Evolutionary conservation across 2,113 vertebrate genomes (phyloP), one percentile per base, ranked within the genome.

Genomic region (Microcebus tavaratra): DNA sequence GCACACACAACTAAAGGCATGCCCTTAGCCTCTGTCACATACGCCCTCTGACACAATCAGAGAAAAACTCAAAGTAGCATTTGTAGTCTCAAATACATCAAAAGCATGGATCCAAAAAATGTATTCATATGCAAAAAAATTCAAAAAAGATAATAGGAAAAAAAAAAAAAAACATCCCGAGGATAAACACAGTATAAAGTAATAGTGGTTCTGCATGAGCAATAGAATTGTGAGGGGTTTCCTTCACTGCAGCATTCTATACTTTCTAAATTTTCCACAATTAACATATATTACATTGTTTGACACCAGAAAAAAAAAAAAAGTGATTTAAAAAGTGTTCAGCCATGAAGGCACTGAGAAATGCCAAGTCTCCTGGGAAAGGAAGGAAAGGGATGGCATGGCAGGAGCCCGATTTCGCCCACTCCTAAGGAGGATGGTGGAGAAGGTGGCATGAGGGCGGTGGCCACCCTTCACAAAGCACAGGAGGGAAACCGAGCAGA

Each of bases 181-280:
- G 8, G 65, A 61, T 55, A 90, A 31, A 31, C 3, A 29, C 39
- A 68, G 8, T 39, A 61, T n/a, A 89, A 45, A 45, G 27, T 90
- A 79, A 61, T 0, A n/a, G 29, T 12, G 13, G 34, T 55, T 96
- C 36, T 61, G 36, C 34, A 11, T 42, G n/a, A 88, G 31, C 31
- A 29, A 76, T 45, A 87, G 61, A 36, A 36, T 8, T 34, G 5
- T 42, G n/a, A 65, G 29, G 70, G 39, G 76, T 92, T 88, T 92
- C 68, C 57, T 67, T 93, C 65, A 42, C 8, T 21, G 4, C 2
- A 39, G 75, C 27, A 42, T 11, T 88, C 36, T 18, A 23, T 45
- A 61, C 27, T 85, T 88, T 50, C 39, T 91, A 53, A 88, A 88
- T 94, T 90, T 79, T 73, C 50, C 81, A 31, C 76, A 88, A 75